Evolutionary conservation across 2,888 invertebrate species (phyloP), one percentile per base, ranked within the genome.

Genomic region (Trissolcus brochymenae): DNA sequence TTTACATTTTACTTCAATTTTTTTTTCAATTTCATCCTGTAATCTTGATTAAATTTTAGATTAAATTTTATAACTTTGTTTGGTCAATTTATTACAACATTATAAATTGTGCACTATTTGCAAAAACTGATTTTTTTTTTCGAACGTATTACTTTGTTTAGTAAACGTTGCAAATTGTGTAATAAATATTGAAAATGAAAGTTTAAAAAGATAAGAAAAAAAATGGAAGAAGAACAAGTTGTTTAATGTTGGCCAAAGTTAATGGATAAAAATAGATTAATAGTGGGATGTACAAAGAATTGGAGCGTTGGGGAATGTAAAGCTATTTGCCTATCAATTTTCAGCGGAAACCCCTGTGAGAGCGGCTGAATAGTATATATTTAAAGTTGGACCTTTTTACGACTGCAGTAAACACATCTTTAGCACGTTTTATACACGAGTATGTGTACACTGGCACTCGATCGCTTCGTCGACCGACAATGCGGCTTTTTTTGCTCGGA

Each of bases 371-470:
- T 59, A 54, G 56, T 72, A 35, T 35, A 50, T 53, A 62, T 71
- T 76, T 71, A 56, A 66, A 76, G 66, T 76, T 62, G 71, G 57
- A 51, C 61, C 59, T 67, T 76, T 76, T 76, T 76, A 76, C 62
- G 71, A 76, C 62, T 59, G 76, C 59, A 76, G 71, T 76, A 76
- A 76, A 76, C 71, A 76, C 76, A 67, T 76, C 66, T 76, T 76
- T 67, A 76, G 61, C 56, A 56, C 71, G 66, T 72, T 76, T 72
- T 71, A 61, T 76, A 54, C 62, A 62, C 49, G 49, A 51, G 66
- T 53, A 46, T 71, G 56, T 76, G 57, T 76, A 71, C 70, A 61
- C 46, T 54, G 61, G 50, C 62, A 71, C 62, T 76, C 76, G 71
- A 76, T 76, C 71, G 70, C 57, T 55, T 59, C 9, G 51, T 68